phyloP scores from a whole-genome alignment of 2,797 vertebrate species.

The Borostomias antarcticus region DNA sequence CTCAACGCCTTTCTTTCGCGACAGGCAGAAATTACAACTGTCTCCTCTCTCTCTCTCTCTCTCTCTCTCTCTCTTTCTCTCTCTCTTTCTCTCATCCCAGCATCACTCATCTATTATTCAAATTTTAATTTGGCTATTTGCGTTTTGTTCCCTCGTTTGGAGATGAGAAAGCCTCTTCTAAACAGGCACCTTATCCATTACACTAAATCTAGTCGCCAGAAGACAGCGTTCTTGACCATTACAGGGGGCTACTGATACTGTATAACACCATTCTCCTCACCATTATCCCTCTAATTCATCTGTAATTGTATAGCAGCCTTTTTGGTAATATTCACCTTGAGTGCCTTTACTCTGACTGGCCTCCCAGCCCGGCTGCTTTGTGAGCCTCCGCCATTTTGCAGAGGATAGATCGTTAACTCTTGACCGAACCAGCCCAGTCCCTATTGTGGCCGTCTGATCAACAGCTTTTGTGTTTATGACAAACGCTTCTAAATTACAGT shows the following conservation, averaged over 20 bases:
- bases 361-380: constrained; percentile 41
- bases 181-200: constrained; percentile 81
- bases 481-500: constrained; percentile 74
- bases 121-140: constrained; percentile 84
- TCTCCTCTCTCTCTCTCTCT: no score
- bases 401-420: constrained; percentile 37
- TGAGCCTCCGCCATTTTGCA: constrained; percentile 52
- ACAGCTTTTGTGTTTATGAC: constrained; percentile 69
- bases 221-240: constrained; percentile 78
- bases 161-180: constrained; percentile 76
- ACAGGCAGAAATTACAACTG: constrained; percentile 78
- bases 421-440: constrained; percentile 43
- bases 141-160: constrained; percentile 80
- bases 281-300: constrained; percentile 78
- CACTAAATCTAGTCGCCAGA: constrained; percentile 76
- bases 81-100: constrained; percentile 71
- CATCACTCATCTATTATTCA: constrained; percentile 85
- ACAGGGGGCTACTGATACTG: constrained; percentile 80
- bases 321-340: not conserved
- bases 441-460: constrained; percentile 55
- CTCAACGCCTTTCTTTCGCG: constrained; percentile 47
- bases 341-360: not conserved
- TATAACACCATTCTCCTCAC: constrained; percentile 73
- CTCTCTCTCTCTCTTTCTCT: no score
- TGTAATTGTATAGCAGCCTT: constrained; percentile 67